Evolutionary conservation across 1,140 invertebrate species (phyloP).

Genomic region (Reticulitermes speratus): DNA sequence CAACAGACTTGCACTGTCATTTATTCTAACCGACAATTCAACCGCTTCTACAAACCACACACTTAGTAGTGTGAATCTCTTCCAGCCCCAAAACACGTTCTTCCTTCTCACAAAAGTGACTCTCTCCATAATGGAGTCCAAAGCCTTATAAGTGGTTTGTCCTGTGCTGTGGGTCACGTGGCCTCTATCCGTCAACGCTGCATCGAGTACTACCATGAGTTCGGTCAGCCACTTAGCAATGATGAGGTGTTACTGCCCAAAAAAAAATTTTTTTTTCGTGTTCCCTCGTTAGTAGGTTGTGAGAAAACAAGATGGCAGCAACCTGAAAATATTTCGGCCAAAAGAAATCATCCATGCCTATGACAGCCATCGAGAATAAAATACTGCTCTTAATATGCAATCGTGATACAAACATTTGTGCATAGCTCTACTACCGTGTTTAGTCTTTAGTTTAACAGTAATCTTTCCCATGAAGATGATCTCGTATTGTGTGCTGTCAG

Average conservation of each 20-base stretch:
- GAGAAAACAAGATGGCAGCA: conserved; percentile 9
- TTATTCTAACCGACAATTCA: neutral
- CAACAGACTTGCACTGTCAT: neutral
- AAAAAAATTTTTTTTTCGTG: neutral
- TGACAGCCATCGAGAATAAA: neutral
- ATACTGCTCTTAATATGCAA: neutral
- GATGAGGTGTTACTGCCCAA: neutral
- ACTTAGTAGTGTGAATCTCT: neutral
- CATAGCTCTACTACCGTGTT: neutral
- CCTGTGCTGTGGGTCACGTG: neutral
- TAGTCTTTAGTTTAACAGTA: neutral
- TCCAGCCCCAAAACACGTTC: neutral
- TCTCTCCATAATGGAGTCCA: neutral
- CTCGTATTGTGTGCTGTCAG: no score
- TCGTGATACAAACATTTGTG: neutral
- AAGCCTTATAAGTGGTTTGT: neutral
- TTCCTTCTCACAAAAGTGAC: neutral
- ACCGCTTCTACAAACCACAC: neutral
- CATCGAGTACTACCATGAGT: neutral
- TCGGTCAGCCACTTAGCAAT: neutral
- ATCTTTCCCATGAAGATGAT: neutral
- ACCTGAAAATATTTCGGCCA: neutral
- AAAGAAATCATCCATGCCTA: neutral
- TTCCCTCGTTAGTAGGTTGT: conserved; percentile 2
- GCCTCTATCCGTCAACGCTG: neutral